phyloP scores from a whole-genome alignment of 2,797 vertebrate genomes.

The Rhinatrema bivittatum region DNA sequence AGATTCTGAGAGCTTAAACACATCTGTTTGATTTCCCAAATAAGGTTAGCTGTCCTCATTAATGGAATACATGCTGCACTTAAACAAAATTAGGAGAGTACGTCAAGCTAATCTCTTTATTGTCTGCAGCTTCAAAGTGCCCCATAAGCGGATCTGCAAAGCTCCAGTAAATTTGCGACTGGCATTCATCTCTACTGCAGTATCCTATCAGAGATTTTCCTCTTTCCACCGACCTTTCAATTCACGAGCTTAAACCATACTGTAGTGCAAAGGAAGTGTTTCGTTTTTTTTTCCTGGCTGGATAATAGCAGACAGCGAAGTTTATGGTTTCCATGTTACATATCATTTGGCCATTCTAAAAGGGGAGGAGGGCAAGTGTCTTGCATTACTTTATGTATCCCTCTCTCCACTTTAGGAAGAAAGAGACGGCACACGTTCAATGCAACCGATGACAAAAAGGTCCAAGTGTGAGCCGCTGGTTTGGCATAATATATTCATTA shows the following conservation, averaged over 20 bases:
- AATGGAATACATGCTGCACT: background rate
- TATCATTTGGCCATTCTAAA: background rate
- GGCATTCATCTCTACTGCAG: conserved; percentile 17
- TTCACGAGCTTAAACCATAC: conserved; percentile 22
- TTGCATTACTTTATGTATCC: conserved; percentile 3
- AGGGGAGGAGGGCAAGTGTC: background rate
- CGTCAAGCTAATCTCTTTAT: conserved; percentile 21
- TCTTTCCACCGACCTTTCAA: conserved; percentile 23
- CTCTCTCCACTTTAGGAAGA: background rate
- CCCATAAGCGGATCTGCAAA: conserved; percentile 21
- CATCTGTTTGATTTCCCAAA: conserved; percentile 29
- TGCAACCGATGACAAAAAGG: background rate
- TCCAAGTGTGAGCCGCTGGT: conserved; percentile 1
- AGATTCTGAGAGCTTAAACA: conserved; percentile 18
- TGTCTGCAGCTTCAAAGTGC: background rate
- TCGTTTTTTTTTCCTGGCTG: too few relatives aligned
- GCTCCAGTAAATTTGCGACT: conserved; percentile 20
- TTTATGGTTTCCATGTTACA: too few relatives aligned
- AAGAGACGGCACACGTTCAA: background rate
- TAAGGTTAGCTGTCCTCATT: conserved; percentile 23
- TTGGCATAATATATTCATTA: conserved; percentile 3
- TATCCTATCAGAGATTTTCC: conserved; percentile 10
- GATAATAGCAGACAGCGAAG: too few relatives aligned
- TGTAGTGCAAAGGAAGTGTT: too few relatives aligned
- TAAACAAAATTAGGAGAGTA: conserved; percentile 29